Evolutionary conservation across 2,113 vertebrate species (phyloP).

Genomic region (Coptodon rendalli): DNA sequence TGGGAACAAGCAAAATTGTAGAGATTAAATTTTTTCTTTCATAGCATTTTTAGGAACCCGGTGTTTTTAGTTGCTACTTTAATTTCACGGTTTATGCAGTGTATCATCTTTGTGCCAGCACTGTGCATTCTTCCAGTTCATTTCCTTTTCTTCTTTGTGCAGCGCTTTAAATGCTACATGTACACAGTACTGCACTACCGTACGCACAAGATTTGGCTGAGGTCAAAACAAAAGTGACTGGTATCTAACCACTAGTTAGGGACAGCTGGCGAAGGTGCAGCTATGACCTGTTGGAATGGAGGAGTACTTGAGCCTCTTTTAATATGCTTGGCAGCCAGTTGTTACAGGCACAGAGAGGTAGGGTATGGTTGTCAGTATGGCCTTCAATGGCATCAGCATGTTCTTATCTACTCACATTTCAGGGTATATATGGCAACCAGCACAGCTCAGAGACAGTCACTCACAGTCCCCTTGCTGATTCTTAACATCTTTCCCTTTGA

Average conservation of each 20-base stretch:
- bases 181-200: neutral
- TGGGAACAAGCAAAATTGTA: neutral
- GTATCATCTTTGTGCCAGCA: neutral
- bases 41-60: neutral
- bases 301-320: neutral
- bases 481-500: neutral
- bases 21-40: neutral
- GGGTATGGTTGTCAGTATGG: conserved; percentile 45
- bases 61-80: neutral
- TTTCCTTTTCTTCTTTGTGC: neutral
- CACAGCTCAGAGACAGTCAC: neutral
- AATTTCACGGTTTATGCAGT: neutral
- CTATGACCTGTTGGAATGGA: neutral
- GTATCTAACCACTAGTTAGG: neutral
- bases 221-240: neutral
- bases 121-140: neutral
- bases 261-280: neutral
- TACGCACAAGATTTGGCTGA: neutral
- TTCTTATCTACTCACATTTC: conserved; percentile 70
- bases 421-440: conserved; percentile 60
- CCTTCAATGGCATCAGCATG: conserved; percentile 36
- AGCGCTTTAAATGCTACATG: neutral
- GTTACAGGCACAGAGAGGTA: neutral
- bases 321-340: conserved; percentile 2
- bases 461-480: neutral